Conservation (phyloP, 2,797 vertebrate genomes). For the Hydrolagus colliei region DNA sequence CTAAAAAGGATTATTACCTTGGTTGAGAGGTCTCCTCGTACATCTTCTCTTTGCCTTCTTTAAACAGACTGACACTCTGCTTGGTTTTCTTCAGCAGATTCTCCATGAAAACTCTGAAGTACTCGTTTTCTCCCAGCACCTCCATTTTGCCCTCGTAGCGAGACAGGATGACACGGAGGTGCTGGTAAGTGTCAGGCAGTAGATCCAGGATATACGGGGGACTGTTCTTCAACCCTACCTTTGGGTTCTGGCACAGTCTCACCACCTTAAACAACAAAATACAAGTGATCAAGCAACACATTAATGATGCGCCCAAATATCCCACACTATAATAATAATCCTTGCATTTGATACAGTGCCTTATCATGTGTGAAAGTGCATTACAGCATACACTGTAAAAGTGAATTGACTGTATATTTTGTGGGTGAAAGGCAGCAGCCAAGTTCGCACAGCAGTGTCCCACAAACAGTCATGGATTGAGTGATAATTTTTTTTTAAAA, state of each 20-base stretch:
- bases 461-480: too few relatives aligned
- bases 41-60: conserved; percentile 95
- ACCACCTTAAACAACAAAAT: conserved; percentile 71
- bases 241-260: conserved; percentile 91
- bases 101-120: conserved; percentile 96
- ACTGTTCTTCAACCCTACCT: conserved; percentile 94
- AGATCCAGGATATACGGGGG: conserved; percentile 96
- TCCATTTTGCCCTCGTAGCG: conserved; percentile 98
- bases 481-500: too few relatives aligned
- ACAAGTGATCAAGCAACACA: conserved; percentile 33
- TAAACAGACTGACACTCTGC: conserved; percentile 97
- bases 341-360: too few relatives aligned
- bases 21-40: conserved; percentile 98
- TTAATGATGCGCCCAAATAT: too few relatives aligned
- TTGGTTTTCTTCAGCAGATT: conserved; percentile 97
- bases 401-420: too few relatives aligned
- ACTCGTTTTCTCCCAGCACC: conserved; percentile 90
- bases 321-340: too few relatives aligned
- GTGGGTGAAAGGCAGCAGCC: too few relatives aligned
- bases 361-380: too few relatives aligned
- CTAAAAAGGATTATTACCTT: conserved; percentile 60
- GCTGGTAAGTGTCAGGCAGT: conserved; percentile 95
- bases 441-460: too few relatives aligned
- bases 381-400: too few relatives aligned
- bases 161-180: conserved; percentile 85